Base-by-base conservation (phyloP, 2,113 vertebrate species). In the Hippoglossus stenolepis region DNA sequence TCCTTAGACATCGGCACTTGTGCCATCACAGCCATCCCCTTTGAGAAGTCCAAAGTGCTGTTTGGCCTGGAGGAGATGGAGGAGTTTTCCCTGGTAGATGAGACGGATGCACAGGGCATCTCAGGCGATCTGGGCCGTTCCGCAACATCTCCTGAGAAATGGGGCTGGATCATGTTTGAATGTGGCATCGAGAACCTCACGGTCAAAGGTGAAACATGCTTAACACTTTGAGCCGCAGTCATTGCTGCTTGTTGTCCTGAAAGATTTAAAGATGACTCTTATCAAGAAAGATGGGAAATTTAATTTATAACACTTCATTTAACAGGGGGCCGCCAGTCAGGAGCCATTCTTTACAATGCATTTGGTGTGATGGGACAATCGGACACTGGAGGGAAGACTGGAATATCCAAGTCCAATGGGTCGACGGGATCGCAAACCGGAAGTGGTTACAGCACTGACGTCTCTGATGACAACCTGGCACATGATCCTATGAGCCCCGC, bases 81-180 rank as follows among this genome's bases (percentile, higher is more conserved):
- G 82, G 98, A 99, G 75, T 97, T 99, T 77, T 90, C 95, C 61
- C 92, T 99, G 54, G 96, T 98, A 64, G 97, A 99, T 91, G 98
- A 99, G 93, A 97, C 96, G 0, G 96, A 97, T 56, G 90, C 91
- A 24, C 95, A 94, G 21, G 89, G 89, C 78, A 73, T 93, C 2
- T 68, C 77, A 75, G 90, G 94, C 18, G 97, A 98, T 80, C 86
- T 95, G 10, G 87, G 94, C 74, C 95, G 95, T 9, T 95, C 96
- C 31, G 89, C 95, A 2, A 89, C 95, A 3, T 96, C 92, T 78
- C 93, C 96, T 63, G 97, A 99, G 92, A 99, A 98, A 83, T 99
- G 98, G 98, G 98, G 98, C 1, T 99, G 98, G 98, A 99, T 99
- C 80, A 99, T 99, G 98, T 99, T 99, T 26, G 98, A 99, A 90